These are phyloP conservation scores for Bombus waltoni DNA, from an alignment of 1,140 invertebrate genomes.

Conservation along the genomic window DNA sequence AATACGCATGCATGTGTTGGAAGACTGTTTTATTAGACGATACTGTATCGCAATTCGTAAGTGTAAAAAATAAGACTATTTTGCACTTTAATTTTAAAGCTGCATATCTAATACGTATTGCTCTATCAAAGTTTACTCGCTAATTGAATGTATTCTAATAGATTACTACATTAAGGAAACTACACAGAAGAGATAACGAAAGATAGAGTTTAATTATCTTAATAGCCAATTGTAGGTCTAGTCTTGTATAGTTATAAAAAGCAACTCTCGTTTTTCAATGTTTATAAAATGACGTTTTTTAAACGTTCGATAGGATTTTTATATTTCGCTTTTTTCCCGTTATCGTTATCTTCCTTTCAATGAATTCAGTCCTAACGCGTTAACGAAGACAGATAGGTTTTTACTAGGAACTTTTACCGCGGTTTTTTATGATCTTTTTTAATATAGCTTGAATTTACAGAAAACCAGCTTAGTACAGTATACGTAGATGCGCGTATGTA, in stretches of 20 bases:
- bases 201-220: slow-evolving; percentile 45
- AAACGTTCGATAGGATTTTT: slow-evolving; percentile 6
- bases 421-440: slow-evolving; percentile 8
- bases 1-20: slow-evolving; percentile 40
- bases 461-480: not conserved
- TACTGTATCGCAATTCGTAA: slow-evolving; percentile 24
- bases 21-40: slow-evolving; percentile 60
- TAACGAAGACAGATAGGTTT: not conserved
- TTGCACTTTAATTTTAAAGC: slow-evolving; percentile 51
- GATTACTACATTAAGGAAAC: slow-evolving; percentile 27
- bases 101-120: slow-evolving; percentile 43
- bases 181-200: slow-evolving; percentile 32
- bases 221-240: slow-evolving; percentile 50
- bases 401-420: not conserved
- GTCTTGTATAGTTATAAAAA: slow-evolving; percentile 36
- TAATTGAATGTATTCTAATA: slow-evolving; percentile 47
- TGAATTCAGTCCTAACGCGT: not conserved
- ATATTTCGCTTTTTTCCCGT: slow-evolving; percentile 11
- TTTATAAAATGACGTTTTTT: not conserved
- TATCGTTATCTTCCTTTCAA: not conserved
- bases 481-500: not conserved
- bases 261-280: slow-evolving; percentile 3
- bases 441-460: not conserved
- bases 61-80: slow-evolving; percentile 49
- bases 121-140: slow-evolving; percentile 29